Conservation (phyloP, 2,797 vertebrate genomes). For the Chaetophractus vellerosus region DNA sequence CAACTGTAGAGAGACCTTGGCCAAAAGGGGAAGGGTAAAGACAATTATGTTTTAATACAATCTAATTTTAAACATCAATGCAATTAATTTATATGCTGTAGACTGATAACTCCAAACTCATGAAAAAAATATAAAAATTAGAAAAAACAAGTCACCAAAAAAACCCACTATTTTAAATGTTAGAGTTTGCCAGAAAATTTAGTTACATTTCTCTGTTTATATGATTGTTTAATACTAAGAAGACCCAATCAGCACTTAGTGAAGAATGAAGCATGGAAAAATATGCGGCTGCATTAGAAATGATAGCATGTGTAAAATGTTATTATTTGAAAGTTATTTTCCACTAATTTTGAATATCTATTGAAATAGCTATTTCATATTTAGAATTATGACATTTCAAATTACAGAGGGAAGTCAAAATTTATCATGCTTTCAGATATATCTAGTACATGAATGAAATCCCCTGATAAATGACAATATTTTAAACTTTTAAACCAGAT, state of each 20-base stretch:
- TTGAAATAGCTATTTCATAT: background rate
- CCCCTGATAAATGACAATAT: background rate
- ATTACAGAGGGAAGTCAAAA: background rate
- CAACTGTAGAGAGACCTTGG: too few relatives aligned
- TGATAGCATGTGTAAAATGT: background rate
- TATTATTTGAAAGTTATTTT: constrained; percentile 6
- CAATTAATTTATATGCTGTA: background rate
- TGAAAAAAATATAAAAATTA: background rate
- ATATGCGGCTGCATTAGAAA: background rate
- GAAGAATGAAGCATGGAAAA: background rate
- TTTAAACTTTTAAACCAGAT: constrained; percentile 2
- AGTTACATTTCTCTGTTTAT: background rate
- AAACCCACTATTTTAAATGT: background rate
- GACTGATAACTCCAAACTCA: background rate
- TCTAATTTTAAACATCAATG: background rate
- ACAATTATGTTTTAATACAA: background rate
- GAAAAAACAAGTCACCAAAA: background rate
- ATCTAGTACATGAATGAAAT: background rate
- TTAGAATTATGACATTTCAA: background rate
- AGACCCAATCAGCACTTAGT: background rate
- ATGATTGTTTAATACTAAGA: background rate
- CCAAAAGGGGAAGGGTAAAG: too few relatives aligned
- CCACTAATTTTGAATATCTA: background rate
- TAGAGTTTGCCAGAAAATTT: background rate
- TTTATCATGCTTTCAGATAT: background rate